A percentile compares a stretch with the other conserved stretches of the same genome.
Conservation (phyloP, 2,888 invertebrate genomes). For the Leptinotarsa haldemani region DNA sequence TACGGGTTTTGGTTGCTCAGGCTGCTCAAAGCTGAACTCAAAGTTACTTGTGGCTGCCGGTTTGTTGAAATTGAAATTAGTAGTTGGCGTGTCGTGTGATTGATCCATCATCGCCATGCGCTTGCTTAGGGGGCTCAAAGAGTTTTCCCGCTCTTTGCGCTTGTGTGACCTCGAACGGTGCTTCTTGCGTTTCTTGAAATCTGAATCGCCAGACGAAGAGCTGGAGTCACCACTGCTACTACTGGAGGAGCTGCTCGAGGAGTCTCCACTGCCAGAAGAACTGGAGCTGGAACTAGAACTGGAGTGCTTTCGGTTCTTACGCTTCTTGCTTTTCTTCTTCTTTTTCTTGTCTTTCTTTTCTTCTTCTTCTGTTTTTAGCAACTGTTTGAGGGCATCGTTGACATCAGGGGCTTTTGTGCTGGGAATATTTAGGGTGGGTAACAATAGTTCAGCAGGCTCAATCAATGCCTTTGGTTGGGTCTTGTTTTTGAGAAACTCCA, state of each 20-base stretch:
- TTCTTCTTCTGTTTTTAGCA: conserved; percentile 68
- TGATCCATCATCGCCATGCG: conserved; percentile 82
- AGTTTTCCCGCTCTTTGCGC: conserved; percentile 74
- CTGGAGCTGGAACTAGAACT: conserved; percentile 66
- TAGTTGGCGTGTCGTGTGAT: conserved; percentile 67
- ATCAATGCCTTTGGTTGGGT: conserved; percentile 71
- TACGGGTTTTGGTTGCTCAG: conserved; percentile 53
- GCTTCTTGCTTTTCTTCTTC: conserved; percentile 73
- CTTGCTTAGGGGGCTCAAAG: conserved; percentile 84
- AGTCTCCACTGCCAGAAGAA: conserved; percentile 69
- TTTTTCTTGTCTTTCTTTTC: conserved; percentile 75
- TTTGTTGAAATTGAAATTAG: conserved; percentile 78
- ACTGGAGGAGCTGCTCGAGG: conserved; percentile 69
- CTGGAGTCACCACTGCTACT: conserved; percentile 73
- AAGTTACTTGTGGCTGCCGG: conserved; percentile 68
- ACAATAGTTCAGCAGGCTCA: conserved; percentile 72
- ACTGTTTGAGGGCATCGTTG: conserved; percentile 74
- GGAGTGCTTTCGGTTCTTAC: conserved; percentile 73
- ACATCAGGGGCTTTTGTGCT: conserved; percentile 67
- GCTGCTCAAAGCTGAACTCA: conserved; percentile 67
- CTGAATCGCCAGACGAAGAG: conserved; percentile 73
- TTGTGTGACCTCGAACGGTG: conserved; percentile 68
- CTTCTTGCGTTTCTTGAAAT: conserved; percentile 69
- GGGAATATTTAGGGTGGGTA: conserved; percentile 72
- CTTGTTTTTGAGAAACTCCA: conserved; percentile 84